Conservation (phyloP, 2,797 vertebrate genomes). For the Sebastiscus albofasciatus region DNA sequence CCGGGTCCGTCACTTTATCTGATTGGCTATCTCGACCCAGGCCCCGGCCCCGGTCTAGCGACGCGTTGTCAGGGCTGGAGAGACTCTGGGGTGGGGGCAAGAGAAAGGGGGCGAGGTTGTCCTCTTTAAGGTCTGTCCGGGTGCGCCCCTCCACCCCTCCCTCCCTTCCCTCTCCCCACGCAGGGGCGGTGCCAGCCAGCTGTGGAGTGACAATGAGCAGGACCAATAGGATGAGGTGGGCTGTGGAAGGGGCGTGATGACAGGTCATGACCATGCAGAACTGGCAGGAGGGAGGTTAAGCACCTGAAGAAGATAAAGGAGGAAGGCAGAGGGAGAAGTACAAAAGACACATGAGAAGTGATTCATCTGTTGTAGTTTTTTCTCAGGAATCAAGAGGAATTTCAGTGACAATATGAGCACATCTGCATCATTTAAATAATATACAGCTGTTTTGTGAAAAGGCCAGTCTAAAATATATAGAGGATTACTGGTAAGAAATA, state of each 20-base stretch:
- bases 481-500: not conserved
- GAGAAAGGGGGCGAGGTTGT: conserved; percentile 70
- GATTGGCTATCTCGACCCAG: conserved; percentile 73
- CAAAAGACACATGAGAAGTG: conserved; percentile 38
- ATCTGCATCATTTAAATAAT: not conserved
- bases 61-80: conserved; percentile 54
- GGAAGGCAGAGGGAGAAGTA: conserved; percentile 31
- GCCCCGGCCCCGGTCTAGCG: conserved; percentile 58
- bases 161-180: conserved; percentile 69
- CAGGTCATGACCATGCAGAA: conserved; percentile 89
- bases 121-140: conserved; percentile 73
- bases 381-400: not conserved
- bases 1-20: conserved; percentile 81
- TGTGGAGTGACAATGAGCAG: conserved; percentile 83
- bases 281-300: conserved; percentile 83
- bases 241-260: conserved; percentile 82
- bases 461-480: not conserved
- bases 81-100: conserved; percentile 57
- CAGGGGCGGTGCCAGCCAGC: conserved; percentile 80
- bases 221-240: conserved; percentile 84
- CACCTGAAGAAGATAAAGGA: conserved; percentile 74
- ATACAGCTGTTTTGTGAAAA: not conserved
- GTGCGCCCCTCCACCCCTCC: conserved; percentile 80
- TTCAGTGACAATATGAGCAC: not conserved
- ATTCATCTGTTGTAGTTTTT: not conserved